phyloP scores from a whole-genome alignment of 2,797 vertebrate species.

The Syndactyla subalaris region DNA sequence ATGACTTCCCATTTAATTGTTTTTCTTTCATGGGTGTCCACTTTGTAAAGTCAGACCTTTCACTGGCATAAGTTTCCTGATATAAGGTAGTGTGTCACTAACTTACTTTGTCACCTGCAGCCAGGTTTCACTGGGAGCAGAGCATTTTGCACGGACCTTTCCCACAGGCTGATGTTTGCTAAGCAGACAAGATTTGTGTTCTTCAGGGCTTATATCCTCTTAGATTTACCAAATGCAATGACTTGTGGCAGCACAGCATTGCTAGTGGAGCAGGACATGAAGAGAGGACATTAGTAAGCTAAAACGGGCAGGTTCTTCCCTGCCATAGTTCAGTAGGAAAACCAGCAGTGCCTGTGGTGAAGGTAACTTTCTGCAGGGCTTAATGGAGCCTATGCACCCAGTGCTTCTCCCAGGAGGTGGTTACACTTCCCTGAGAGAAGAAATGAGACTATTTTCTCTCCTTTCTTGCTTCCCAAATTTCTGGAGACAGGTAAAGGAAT shows the following conservation, averaged over 20 bases:
- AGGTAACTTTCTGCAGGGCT: background rate
- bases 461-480: background rate
- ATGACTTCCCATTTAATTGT: background rate
- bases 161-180: background rate
- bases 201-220: background rate
- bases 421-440: background rate
- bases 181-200: background rate
- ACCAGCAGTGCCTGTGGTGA: background rate
- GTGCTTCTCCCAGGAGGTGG: background rate
- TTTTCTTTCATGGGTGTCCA: background rate
- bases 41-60: background rate
- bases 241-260: background rate
- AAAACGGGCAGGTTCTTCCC: background rate
- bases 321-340: background rate
- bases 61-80: background rate
- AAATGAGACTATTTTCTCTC: background rate
- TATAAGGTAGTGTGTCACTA: background rate
- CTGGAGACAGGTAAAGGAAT: background rate
- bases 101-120: background rate
- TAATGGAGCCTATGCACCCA: background rate
- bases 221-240: background rate
- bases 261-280: background rate
- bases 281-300: background rate
- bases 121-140: background rate
- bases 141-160: background rate